phyloP scores from a whole-genome alignment of 2,113 vertebrate genomes.

The Sinocyclocheilus anshuiensis region DNA sequence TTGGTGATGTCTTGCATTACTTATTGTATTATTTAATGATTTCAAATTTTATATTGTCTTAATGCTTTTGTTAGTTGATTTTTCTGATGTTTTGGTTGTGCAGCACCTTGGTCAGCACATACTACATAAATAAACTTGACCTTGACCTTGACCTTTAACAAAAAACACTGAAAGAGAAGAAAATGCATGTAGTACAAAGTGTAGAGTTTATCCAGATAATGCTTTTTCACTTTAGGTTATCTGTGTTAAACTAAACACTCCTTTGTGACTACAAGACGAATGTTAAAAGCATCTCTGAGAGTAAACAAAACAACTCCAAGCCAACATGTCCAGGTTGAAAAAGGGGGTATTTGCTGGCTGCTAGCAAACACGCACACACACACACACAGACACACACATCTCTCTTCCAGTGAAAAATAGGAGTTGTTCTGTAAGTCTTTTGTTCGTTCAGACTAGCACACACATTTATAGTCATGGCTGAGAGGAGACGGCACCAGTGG shows the following conservation, averaged over 20 bases:
- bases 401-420: slow-evolving; percentile 62
- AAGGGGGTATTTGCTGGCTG: not conserved
- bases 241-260: not conserved
- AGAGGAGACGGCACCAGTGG: slow-evolving; percentile 72
- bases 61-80: no score
- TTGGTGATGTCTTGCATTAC: no score
- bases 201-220: not conserved
- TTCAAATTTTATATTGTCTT: no score
- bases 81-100: no score
- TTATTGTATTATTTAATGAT: no score
- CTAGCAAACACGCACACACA: slow-evolving; percentile 31
- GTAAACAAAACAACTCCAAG: slow-evolving; percentile 37
- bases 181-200: not conserved
- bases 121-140: no score
- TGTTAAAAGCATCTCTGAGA: not conserved
- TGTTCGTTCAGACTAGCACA: slow-evolving; percentile 69
- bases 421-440: slow-evolving; percentile 69
- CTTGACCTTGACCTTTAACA: no score
- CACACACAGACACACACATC: slow-evolving; percentile 34
- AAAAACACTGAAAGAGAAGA: not conserved
- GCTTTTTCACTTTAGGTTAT: not conserved
- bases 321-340: not conserved
- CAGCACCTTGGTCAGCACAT: no score
- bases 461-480: slow-evolving; percentile 66
- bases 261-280: not conserved